phyloP scores from a whole-genome alignment of 2,797 vertebrate species.

The Spizella passerina region DNA sequence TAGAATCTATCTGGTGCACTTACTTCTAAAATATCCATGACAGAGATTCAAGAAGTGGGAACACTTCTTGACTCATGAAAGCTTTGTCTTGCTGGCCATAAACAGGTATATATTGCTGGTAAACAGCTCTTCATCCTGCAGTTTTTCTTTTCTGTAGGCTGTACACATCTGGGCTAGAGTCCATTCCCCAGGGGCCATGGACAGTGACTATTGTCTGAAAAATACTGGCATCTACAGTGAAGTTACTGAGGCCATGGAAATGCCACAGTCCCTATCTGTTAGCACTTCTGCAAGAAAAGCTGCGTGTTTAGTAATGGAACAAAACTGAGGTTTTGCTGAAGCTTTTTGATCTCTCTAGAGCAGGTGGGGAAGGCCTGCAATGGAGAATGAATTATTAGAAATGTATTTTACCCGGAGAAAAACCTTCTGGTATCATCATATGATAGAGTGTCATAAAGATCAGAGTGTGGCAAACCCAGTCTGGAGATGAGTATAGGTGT shows the following conservation, averaged over 20 bases:
- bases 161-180: neutral
- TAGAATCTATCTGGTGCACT: neutral
- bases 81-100: neutral
- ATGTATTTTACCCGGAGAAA: neutral
- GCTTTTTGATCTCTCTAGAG: neutral
- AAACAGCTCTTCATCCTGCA: neutral
- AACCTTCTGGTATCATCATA: neutral
- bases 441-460: neutral
- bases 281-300: neutral
- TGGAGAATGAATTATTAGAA: neutral
- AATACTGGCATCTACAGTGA: neutral
- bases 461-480: neutral
- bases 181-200: rapidly evolving
- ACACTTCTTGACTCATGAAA: neutral
- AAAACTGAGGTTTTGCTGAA: neutral
- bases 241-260: neutral
- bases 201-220: neutral
- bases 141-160: neutral
- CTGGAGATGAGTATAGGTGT: neutral
- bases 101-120: neutral
- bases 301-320: neutral
- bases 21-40: neutral
- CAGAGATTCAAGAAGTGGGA: neutral
- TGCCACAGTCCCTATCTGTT: neutral
- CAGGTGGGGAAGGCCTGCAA: neutral